Conservation (phyloP, 2,113 vertebrate species). For the Thalassarche chlororhynchos region DNA sequence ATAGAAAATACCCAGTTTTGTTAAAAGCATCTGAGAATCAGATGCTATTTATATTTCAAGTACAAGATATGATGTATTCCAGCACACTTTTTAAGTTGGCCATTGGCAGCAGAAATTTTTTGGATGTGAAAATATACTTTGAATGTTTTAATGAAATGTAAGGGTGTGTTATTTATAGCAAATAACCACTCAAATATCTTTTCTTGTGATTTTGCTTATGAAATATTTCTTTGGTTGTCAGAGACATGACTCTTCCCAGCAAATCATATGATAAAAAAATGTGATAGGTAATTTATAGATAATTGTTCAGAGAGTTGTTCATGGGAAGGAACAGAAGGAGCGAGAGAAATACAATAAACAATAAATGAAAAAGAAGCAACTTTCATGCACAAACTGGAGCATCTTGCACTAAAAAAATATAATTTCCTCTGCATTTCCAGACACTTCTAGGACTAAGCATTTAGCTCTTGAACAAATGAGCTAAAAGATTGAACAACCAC, state of each 20-base stretch:
- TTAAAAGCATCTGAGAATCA: neutral
- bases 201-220: neutral
- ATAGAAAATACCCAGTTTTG: neutral
- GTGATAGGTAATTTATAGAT: neutral
- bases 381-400: neutral
- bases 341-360: neutral
- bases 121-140: neutral
- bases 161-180: neutral
- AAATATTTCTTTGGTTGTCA: neutral
- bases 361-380: neutral
- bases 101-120: neutral
- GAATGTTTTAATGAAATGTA: neutral
- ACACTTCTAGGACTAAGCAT: constrained; percentile 3
- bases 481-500: neutral
- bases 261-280: neutral
- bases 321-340: neutral
- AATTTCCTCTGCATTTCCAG: neutral
- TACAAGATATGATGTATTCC: neutral
- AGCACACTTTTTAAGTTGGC: neutral
- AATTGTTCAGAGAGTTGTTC: neutral
- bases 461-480: neutral
- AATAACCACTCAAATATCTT: neutral
- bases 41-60: neutral
- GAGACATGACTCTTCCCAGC: neutral
- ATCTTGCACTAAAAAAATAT: neutral